Percentiles rank a stretch among this genome's conserved stretches.
These are phyloP conservation scores for Peucedramus taeniatus DNA, from an alignment of 2,113 vertebrate genomes.

Conservation along the genomic window DNA sequence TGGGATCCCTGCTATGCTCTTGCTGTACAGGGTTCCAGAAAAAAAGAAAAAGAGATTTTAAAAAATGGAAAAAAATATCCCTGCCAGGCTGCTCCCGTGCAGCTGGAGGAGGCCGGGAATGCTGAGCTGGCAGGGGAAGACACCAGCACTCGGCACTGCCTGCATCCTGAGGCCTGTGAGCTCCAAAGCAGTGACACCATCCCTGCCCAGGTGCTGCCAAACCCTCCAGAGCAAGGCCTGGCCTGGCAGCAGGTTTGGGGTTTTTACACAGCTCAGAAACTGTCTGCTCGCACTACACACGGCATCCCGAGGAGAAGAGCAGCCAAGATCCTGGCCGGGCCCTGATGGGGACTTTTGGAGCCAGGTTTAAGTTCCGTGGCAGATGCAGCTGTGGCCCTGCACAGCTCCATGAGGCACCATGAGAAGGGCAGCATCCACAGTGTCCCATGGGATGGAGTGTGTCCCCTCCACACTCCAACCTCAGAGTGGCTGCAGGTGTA, in stretches of 20 bases:
- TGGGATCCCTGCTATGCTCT: not conserved
- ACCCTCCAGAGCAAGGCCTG: not conserved
- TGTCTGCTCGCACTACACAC: fast-evolving
- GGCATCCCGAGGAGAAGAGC: not conserved
- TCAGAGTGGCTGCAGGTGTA: fast-evolving
- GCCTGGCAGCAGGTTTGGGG: not conserved
- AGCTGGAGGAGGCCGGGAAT: not conserved
- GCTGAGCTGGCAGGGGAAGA: not conserved
- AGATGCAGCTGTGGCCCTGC: not conserved
- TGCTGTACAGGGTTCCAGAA: not conserved
- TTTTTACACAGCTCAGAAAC: not conserved
- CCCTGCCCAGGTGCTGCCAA: not conserved
- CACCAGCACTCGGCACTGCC: not conserved
- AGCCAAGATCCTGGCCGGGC: not conserved
- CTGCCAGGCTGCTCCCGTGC: not conserved
- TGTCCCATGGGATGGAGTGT: too few relatives aligned
- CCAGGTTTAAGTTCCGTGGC: not conserved
- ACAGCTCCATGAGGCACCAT: fast-evolving
- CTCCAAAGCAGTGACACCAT: not conserved
- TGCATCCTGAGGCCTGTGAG: not conserved
- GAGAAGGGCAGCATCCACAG: fast-evolving
- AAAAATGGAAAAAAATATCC: not conserved
- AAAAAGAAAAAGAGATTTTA: not conserved
- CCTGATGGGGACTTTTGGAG: fast-evolving
- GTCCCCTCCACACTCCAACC: too few relatives aligned